These are phyloP conservation scores for Physella acuta DNA, from an alignment of 1,140 invertebrate genomes.

Conservation along the genomic window DNA sequence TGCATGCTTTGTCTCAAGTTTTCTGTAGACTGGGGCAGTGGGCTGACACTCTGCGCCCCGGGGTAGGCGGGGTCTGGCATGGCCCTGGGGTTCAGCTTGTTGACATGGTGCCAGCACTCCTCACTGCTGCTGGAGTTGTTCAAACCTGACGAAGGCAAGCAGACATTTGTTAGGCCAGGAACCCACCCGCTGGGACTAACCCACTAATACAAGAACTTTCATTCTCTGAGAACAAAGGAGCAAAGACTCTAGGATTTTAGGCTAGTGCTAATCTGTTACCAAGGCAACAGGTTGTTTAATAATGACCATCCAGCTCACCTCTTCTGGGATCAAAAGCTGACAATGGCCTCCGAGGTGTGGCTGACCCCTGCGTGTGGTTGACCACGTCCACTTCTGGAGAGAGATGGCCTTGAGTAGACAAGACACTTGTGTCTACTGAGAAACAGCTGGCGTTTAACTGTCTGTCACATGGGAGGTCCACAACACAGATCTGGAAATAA, in stretches of 20 bases:
- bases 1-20: constrained; percentile 52
- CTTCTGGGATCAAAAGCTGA: constrained; percentile 32
- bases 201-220: no score
- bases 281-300: no score
- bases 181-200: no score
- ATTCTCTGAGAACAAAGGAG: no score
- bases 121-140: constrained; percentile 41
- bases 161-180: no score
- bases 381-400: constrained; percentile 32
- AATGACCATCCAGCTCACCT: no score
- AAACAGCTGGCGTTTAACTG: no score
- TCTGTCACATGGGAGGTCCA: no score
- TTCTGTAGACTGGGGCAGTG: no score
- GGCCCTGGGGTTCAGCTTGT: constrained; percentile 44
- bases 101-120: constrained; percentile 32
- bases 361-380: constrained; percentile 25
- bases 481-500: no score
- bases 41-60: constrained; percentile 28
- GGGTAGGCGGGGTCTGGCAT: constrained; percentile 38
- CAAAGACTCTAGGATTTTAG: no score
- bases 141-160: constrained; percentile 24
- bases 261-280: no score
- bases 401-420: constrained; percentile 23
- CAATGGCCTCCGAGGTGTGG: constrained; percentile 21
- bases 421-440: not conserved